Conservation (phyloP, 2,113 vertebrate genomes). For the Solea senegalensis region DNA sequence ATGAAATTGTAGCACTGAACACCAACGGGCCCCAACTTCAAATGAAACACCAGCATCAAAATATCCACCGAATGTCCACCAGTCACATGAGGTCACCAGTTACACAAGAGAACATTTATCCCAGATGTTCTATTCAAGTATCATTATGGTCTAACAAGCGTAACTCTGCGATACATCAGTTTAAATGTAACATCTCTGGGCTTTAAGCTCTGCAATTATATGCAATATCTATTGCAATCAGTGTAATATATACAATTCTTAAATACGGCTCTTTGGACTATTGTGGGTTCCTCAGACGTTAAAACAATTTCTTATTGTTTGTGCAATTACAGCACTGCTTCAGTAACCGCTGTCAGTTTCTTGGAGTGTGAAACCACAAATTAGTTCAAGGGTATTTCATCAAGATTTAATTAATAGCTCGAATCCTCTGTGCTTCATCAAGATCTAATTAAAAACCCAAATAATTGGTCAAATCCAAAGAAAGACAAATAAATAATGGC, state of each 20-base stretch:
- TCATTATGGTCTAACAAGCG: not conserved
- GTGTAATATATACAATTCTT: not conserved
- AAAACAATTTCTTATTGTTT: not conserved
- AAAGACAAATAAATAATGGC: not conserved
- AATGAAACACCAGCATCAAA: not conserved
- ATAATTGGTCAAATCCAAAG: not conserved
- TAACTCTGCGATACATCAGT: conserved; percentile 1
- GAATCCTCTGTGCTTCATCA: not conserved
- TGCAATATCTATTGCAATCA: not conserved
- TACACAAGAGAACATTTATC: not conserved
- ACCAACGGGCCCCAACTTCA: not conserved
- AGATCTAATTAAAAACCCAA: not conserved
- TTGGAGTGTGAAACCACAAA: not conserved
- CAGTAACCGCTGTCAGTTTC: not conserved
- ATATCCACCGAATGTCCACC: not conserved
- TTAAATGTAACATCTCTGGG: conserved; percentile 1
- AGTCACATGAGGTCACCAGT: not conserved
- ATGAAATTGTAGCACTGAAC: not conserved
- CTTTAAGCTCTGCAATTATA: not conserved
- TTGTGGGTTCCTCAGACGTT: not conserved
- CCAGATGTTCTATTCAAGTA: not conserved
- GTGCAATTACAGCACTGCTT: not conserved
- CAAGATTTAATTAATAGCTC: not conserved
- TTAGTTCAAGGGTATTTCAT: not conserved
- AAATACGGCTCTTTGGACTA: not conserved